Percentiles rank a stretch among this genome's conserved stretches.
These are phyloP conservation scores for Hydrotaea cyrtoneurina DNA, from an alignment of 2,888 invertebrate species.

Conservation along the genomic window DNA sequence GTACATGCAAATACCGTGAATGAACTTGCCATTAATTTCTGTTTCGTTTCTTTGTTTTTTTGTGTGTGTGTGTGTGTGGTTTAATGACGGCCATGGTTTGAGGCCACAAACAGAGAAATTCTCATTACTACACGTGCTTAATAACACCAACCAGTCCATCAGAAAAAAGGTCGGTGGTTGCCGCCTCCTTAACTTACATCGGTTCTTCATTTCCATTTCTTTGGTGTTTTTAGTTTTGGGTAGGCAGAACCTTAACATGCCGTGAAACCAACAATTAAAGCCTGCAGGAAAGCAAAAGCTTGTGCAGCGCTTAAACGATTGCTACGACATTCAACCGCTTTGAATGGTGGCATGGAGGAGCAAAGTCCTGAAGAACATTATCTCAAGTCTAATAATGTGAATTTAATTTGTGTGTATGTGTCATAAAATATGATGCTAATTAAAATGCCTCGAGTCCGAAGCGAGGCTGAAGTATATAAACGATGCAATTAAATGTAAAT, in stretches of 20 bases:
- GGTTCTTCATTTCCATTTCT: constrained; percentile 1
- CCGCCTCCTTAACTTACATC: constrained; percentile 58
- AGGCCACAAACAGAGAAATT: constrained; percentile 54
- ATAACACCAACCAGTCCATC: constrained; percentile 25
- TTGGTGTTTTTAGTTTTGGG: neutral
- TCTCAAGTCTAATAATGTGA: constrained; percentile 48
- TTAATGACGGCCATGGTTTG: constrained; percentile 21
- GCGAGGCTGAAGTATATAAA: neutral
- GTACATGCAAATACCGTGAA: constrained; percentile 60
- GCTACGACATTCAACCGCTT: neutral
- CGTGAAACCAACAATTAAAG: constrained; percentile 63
- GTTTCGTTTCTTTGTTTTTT: constrained; percentile 30
- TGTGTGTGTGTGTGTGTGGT: neutral
- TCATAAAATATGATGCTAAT: constrained; percentile 52
- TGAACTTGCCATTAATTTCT: neutral
- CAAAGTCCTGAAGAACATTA: neutral
- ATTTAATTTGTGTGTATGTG: constrained; percentile 45
- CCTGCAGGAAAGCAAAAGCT: neutral
- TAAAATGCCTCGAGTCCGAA: constrained; percentile 52
- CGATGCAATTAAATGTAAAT: constrained; percentile 18
- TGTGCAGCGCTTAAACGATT: constrained; percentile 9
- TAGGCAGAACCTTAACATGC: constrained; percentile 54
- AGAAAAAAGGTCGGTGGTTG: constrained; percentile 21
- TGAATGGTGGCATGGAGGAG: neutral
- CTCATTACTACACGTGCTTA: constrained; percentile 66